phyloP scores from a whole-genome alignment of 2,113 vertebrate species.

The Larimichthys polyactis region DNA sequence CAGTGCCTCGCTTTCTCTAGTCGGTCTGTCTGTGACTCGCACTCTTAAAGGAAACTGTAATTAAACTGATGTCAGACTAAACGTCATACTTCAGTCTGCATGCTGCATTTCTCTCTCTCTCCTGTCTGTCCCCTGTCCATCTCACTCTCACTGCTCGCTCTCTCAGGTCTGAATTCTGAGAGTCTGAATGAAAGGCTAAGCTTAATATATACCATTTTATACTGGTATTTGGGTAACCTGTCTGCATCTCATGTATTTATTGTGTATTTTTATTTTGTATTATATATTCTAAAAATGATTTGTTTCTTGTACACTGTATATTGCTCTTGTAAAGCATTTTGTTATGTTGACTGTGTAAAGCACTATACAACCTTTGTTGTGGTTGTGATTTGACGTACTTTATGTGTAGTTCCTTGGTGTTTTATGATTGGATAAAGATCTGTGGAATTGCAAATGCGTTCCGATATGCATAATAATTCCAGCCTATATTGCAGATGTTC shows the following conservation, averaged over 20 bases:
- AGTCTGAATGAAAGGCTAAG: too few relatives aligned
- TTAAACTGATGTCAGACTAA: constrained; percentile 63
- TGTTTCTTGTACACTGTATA: too few relatives aligned
- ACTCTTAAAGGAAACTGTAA: constrained; percentile 61
- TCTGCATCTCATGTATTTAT: too few relatives aligned
- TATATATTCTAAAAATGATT: too few relatives aligned
- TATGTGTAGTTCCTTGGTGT: background rate
- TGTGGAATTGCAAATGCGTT: background rate
- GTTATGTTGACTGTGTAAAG: too few relatives aligned
- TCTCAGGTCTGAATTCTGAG: too few relatives aligned
- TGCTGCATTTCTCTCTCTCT: background rate
- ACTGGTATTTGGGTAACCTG: too few relatives aligned
- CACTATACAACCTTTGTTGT: too few relatives aligned
- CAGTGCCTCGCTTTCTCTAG: constrained; percentile 33
- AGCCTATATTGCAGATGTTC: background rate
- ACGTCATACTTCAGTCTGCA: constrained; percentile 19
- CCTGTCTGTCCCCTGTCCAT: background rate
- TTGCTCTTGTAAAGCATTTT: too few relatives aligned
- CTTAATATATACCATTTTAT: too few relatives aligned
- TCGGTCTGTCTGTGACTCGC: constrained; percentile 46
- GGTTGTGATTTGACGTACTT: background rate
- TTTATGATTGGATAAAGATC: background rate
- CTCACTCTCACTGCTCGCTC: too few relatives aligned
- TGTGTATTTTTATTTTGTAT: too few relatives aligned
- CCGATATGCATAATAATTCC: background rate